phyloP scores from a whole-genome alignment of 2,113 vertebrate genomes.

The Archocentrus centrarchus region DNA sequence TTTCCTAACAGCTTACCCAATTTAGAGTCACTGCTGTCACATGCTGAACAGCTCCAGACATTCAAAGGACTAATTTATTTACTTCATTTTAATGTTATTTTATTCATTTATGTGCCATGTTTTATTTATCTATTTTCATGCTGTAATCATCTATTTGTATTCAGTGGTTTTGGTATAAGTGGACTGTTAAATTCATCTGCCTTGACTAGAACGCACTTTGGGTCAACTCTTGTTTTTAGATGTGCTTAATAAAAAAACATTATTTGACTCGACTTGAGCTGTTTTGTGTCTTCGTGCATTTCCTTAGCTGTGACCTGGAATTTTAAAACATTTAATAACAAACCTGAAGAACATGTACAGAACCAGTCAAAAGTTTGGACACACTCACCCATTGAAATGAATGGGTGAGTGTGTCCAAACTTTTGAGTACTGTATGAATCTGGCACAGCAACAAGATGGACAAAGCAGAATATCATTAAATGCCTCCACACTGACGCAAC shows the following conservation, averaged over 20 bases:
- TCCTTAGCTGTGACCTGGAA: background rate
- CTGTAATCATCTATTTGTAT: background rate
- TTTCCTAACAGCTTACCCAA: too few species aligned
- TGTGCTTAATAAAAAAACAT: background rate
- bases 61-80: background rate
- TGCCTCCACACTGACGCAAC: conserved; percentile 1
- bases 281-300: background rate
- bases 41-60: background rate
- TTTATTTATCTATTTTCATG: background rate
- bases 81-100: background rate
- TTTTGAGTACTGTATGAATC: background rate
- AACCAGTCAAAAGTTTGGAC: too few species aligned
- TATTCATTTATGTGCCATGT: background rate
- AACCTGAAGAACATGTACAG: background rate
- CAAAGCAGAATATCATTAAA: background rate
- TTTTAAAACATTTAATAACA: conserved; percentile 8
- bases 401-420: too few species aligned
- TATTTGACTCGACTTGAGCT: background rate
- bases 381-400: too few species aligned
- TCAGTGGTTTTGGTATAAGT: background rate
- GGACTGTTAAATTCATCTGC: conserved; percentile 1
- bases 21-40: background rate
- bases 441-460: background rate
- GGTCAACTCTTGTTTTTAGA: conserved; percentile 3
- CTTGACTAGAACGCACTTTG: background rate